Conservation (phyloP, 2,113 vertebrate genomes). For the Thalassoma bifasciatum region DNA sequence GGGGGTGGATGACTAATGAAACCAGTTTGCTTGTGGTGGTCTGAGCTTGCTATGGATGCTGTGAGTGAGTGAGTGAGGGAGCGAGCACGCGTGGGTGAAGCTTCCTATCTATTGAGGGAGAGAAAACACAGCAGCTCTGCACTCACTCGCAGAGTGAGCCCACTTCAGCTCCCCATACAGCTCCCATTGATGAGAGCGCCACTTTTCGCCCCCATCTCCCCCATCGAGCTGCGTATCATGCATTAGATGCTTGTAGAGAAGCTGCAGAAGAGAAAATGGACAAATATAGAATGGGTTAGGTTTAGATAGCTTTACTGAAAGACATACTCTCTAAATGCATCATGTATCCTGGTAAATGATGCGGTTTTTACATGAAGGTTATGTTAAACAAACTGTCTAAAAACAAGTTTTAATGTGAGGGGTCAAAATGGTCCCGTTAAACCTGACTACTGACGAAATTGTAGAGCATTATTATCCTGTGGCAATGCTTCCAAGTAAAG, state of each 20-base stretch:
- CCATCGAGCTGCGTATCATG: constrained; percentile 64
- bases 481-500: too few species aligned
- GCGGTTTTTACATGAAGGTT: background rate
- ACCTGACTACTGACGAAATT: too few species aligned
- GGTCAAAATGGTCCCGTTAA: too few species aligned
- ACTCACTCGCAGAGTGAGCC: constrained; percentile 64
- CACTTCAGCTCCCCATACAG: constrained; percentile 68
- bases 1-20: constrained; percentile 76
- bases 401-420: too few species aligned
- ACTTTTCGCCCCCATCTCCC: constrained; percentile 66
- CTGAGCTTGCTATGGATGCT: constrained; percentile 59
- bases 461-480: too few species aligned
- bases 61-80: constrained; percentile 41
- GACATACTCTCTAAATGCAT: constrained; percentile 21
- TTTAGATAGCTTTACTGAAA: constrained; percentile 21
- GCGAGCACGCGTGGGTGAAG: constrained; percentile 74
- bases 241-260: constrained; percentile 56
- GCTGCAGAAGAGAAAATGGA: constrained; percentile 49
- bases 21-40: constrained; percentile 65
- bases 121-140: constrained; percentile 65
- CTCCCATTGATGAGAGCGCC: constrained; percentile 73
- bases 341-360: constrained; percentile 1
- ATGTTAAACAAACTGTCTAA: background rate
- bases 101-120: constrained; percentile 68
- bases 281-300: constrained; percentile 36